phyloP scores from a whole-genome alignment of 2,113 vertebrate genomes.

The Pituophis catenifer region DNA sequence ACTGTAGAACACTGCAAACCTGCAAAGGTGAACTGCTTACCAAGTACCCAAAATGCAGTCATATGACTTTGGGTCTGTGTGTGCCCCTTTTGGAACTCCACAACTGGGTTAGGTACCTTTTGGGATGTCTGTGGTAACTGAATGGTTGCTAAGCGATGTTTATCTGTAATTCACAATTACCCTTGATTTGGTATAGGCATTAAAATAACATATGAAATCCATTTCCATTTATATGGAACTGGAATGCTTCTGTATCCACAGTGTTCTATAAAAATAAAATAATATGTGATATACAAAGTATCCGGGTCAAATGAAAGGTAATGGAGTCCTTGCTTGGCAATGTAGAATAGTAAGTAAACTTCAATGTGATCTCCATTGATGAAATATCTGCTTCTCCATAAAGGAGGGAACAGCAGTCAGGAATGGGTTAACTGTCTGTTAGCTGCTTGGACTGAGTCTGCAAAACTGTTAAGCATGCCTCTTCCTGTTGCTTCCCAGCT shows the following conservation, averaged over 20 bases:
- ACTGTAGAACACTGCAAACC: not conserved
- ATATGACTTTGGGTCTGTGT: not conserved
- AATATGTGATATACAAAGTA: not conserved
- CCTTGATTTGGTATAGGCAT: not conserved
- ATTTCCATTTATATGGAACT: not conserved
- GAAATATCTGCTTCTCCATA: not conserved
- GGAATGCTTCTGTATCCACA: not conserved
- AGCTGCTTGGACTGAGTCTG: no score
- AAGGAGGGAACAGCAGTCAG: no score
- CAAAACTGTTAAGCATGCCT: no score
- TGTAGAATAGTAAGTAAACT: not conserved
- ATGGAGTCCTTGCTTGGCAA: not conserved
- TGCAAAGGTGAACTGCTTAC: not conserved
- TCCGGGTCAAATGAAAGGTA: not conserved
- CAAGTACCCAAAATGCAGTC: not conserved
- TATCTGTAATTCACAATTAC: not conserved
- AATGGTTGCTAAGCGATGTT: not conserved
- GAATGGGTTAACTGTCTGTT: no score
- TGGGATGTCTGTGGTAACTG: not conserved
- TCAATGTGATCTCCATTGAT: not conserved
- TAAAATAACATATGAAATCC: not conserved
- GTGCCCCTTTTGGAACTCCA: not conserved
- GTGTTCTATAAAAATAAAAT: not conserved
- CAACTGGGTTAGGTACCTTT: not conserved
- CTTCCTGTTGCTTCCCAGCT: no score